Percentiles rank a stretch among this genome's conserved stretches.
Conservation (phyloP, 64 coral and sea anemone genomes). For the Stichodactyla helianthus region DNA sequence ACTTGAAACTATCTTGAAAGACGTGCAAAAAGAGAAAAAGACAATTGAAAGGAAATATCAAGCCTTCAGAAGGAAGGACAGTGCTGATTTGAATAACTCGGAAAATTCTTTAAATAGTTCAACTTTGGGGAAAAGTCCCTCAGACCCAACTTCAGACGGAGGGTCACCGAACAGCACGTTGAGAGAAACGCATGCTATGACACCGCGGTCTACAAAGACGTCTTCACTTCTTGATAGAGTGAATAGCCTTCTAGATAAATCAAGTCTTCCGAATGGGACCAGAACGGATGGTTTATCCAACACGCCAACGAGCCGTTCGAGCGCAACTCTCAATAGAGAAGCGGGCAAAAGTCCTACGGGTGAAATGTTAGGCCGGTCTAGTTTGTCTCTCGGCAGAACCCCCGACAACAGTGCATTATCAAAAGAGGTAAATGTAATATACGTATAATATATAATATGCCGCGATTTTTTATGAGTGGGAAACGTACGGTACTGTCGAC, state of each 20-base stretch:
- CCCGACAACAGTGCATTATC: neutral
- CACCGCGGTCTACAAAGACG: slow-evolving; percentile 16
- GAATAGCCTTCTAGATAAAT: slow-evolving; percentile 11
- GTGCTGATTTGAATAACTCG: slow-evolving; percentile 38
- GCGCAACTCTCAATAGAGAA: neutral
- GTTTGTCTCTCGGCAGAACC: neutral
- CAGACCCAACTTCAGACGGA: neutral
- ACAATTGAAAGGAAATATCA: slow-evolving; percentile 89
- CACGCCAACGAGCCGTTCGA: neutral
- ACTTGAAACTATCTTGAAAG: slow-evolving; percentile 81
- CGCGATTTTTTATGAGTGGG: too few species aligned
- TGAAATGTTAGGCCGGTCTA: neutral
- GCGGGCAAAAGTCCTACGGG: neutral
- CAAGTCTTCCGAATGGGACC: slow-evolving; percentile 9
- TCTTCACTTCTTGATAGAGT: slow-evolving; percentile 15
- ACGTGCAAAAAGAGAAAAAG: slow-evolving; percentile 81
- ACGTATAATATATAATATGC: neutral
- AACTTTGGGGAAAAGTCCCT: slow-evolving; percentile 8
- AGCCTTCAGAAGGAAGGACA: slow-evolving; percentile 58
- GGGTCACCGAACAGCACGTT: neutral
- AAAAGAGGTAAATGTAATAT: neutral
- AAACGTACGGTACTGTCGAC: too few species aligned
- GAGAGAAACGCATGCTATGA: neutral
- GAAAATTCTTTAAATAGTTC: slow-evolving; percentile 41
- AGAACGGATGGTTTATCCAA: neutral